Conservation (phyloP, 2,888 invertebrate genomes). For the Andrena flavipes region DNA sequence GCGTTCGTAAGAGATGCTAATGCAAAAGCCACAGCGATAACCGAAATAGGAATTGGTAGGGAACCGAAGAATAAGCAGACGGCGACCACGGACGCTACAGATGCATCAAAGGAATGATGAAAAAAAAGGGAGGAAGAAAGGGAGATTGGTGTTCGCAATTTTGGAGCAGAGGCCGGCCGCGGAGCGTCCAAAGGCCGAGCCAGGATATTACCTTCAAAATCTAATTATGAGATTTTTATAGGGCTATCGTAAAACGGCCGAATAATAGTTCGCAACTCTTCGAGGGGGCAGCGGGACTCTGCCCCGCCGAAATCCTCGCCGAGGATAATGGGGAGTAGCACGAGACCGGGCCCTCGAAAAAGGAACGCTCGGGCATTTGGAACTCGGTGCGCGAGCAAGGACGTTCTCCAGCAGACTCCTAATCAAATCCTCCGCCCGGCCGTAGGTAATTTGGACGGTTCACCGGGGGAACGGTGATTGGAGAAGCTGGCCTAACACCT, state of each 20-base stretch:
- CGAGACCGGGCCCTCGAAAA: slow-evolving; percentile 37
- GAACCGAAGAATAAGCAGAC: neutral
- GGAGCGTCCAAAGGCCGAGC: slow-evolving; percentile 40
- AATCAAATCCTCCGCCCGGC: slow-evolving; percentile 22
- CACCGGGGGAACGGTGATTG: slow-evolving; percentile 11
- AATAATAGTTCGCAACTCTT: slow-evolving; percentile 69
- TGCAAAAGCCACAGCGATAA: neutral
- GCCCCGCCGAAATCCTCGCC: slow-evolving; percentile 5
- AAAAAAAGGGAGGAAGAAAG: slow-evolving; percentile 20
- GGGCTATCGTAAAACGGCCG: slow-evolving; percentile 84
- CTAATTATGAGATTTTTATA: slow-evolving; percentile 85
- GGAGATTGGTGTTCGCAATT: slow-evolving; percentile 71
- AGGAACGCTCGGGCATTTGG: slow-evolving; percentile 36
- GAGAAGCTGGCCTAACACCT: neutral
- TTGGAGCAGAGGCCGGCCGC: slow-evolving; percentile 44
- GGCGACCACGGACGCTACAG: neutral
- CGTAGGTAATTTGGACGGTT: slow-evolving; percentile 11
- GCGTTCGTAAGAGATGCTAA: neutral
- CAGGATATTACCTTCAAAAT: slow-evolving; percentile 84
- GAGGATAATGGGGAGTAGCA: slow-evolving; percentile 56
- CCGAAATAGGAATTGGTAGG: neutral
- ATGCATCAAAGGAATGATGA: slow-evolving; percentile 31
- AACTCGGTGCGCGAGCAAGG: slow-evolving; percentile 30
- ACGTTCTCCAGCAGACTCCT: slow-evolving; percentile 17
- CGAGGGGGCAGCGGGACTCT: slow-evolving; percentile 28